A percentile compares a stretch with the other conserved stretches of the same genome.
Conservation (phyloP, 2,888 invertebrate genomes). For the Volucella inanis region DNA sequence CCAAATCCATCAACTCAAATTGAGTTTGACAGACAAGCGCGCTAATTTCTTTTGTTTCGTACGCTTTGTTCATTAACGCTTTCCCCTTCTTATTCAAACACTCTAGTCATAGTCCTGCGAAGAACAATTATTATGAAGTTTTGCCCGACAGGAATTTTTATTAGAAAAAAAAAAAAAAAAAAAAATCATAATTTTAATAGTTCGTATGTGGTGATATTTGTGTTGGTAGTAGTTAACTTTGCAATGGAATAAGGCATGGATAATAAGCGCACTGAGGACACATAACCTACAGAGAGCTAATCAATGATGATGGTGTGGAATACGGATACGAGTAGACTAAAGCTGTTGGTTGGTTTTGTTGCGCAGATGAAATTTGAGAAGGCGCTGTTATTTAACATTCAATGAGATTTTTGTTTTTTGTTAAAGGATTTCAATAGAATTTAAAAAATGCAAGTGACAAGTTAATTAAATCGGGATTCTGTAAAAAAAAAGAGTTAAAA, state of each 20-base stretch:
- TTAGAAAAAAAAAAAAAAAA: slow-evolving; percentile 18
- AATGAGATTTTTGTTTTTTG: slow-evolving; percentile 15
- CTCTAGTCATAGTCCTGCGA: slow-evolving; percentile 44
- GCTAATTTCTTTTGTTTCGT: slow-evolving; percentile 75
- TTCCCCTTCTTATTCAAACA: slow-evolving; percentile 61
- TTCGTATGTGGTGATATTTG: slow-evolving; percentile 4
- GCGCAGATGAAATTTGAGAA: slow-evolving; percentile 67
- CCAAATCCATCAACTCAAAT: slow-evolving; percentile 72
- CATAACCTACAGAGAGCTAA: slow-evolving; percentile 57
- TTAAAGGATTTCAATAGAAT: slow-evolving; percentile 54
- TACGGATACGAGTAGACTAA: slow-evolving; percentile 8
- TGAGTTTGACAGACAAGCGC: slow-evolving; percentile 77
- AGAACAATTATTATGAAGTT: slow-evolving; percentile 45
- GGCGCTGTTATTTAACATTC: slow-evolving; percentile 64
- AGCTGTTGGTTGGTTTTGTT: slow-evolving; percentile 33
- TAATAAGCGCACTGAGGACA: slow-evolving; percentile 35
- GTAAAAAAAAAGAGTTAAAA: background rate
- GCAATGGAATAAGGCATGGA: slow-evolving; percentile 1
- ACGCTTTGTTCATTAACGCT: slow-evolving; percentile 71
- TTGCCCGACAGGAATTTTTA: slow-evolving; percentile 19
- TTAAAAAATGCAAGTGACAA: slow-evolving; percentile 69
- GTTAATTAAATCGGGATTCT: slow-evolving; percentile 65
- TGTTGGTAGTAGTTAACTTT: slow-evolving; percentile 12
- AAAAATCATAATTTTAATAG: slow-evolving; percentile 25
- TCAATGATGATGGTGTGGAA: slow-evolving; percentile 65